Percentiles rank a stretch among this genome's conserved stretches.
Conservation (phyloP, 2,797 vertebrate genomes). For the Tragopan temminckii region DNA sequence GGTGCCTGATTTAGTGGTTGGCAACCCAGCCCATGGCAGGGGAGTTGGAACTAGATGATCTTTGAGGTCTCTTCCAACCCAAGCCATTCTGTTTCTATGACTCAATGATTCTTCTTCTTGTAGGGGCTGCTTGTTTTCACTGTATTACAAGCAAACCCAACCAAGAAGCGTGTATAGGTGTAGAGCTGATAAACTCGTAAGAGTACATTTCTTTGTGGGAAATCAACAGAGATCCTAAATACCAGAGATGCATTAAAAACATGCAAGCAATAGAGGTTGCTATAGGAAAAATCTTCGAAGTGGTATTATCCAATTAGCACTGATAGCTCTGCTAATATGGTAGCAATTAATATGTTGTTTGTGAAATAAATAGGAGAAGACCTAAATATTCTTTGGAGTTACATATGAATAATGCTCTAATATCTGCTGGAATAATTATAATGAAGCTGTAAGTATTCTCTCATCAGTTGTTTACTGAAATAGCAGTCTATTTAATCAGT, state of each 20-base stretch:
- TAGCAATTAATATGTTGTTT: slow-evolving; percentile 74
- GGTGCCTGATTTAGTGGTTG: too few relatives aligned
- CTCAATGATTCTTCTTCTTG: background rate
- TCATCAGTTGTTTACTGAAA: slow-evolving; percentile 80
- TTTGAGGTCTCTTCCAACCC: too few relatives aligned
- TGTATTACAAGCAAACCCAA: background rate
- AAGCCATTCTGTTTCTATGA: too few relatives aligned
- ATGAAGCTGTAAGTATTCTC: slow-evolving; percentile 83
- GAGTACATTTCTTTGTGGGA: background rate
- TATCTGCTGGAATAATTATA: slow-evolving; percentile 79
- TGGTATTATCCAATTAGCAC: slow-evolving; percentile 65
- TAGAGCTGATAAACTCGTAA: background rate
- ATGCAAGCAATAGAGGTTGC: background rate
- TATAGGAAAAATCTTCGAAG: slow-evolving; percentile 64
- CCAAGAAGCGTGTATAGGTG: background rate
- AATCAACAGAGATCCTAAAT: slow-evolving; percentile 12
- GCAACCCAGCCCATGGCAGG: too few relatives aligned
- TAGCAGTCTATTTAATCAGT: slow-evolving; percentile 79
- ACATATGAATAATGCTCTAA: slow-evolving; percentile 73
- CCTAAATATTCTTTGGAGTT: slow-evolving; percentile 77
- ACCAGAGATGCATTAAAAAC: background rate
- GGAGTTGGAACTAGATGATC: too few relatives aligned
- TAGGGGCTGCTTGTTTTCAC: background rate
- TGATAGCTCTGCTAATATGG: slow-evolving; percentile 66
- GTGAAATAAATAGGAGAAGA: slow-evolving; percentile 75